Base-by-base conservation (phyloP, 2,888 invertebrate species). In the Shargacucullia verbasci region DNA sequence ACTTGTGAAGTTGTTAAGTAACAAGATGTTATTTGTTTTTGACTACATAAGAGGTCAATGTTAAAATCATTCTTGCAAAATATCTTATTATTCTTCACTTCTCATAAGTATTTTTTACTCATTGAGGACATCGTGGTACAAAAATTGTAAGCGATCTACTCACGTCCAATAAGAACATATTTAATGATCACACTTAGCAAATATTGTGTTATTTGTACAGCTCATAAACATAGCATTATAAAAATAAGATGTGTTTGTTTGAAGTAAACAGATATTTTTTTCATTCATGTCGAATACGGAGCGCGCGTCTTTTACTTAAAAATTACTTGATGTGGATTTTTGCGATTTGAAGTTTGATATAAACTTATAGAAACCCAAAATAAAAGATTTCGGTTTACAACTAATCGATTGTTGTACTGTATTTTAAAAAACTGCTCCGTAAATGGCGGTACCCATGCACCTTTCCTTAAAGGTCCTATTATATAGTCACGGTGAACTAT, bases 91-190 rank as follows among this genome's bases (percentile, higher is more conserved):
- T n/a, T n/a, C n/a, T n/a, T n/a, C n/a, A n/a, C n/a, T n/a, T n/a
- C n/a, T n/a, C n/a, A n/a, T n/a, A n/a, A n/a, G n/a, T n/a, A n/a
- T n/a, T 20, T 20, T 20, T 20, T 50, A 37, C 25, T 67, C 15
- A 34, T 31, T 25, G 46, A 61, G 41, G 46, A 61, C 38, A 49
- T 61, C 54, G 46, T 61, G 34, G 49, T 48, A 53, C 60, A 39
- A 37, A 31, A 35, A 12, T 59, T 31, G 15, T n/a, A 33, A 14
- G 11, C 33, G 35, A 43, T 45, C 44, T 12, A 27, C 25, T 43
- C 46, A 15, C 29, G 35, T 55, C 25, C 38, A 61, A 38, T 47
- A 38, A 33, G 41, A 69, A 33, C 39, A 63, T 69, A 56, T 69
- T 62, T 49, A 40, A 48, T 46, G 3, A 52, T 27, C 12, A 53